A percentile compares a stretch with the other conserved stretches of the same genome.
Conservation (phyloP, 2,113 vertebrate species). For the Daboia siamensis region DNA sequence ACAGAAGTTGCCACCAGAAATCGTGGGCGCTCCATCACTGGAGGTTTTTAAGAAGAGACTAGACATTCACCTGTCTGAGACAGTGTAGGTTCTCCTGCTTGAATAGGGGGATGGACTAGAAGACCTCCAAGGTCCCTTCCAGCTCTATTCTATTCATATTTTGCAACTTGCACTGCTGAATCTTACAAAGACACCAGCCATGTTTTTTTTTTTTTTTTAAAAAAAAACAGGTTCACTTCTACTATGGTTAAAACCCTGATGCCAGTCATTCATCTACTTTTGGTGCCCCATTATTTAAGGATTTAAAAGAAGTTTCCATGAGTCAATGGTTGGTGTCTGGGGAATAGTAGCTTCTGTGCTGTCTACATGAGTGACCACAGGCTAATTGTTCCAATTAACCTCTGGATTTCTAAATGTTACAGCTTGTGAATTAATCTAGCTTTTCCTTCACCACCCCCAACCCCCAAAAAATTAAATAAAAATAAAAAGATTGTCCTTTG, state of each 20-base stretch:
- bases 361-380: background rate
- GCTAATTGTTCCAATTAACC: constrained; percentile 1
- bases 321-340: background rate
- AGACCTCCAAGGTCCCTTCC: too few species aligned
- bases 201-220: background rate
- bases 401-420: background rate
- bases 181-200: background rate
- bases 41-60: too few species aligned
- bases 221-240: background rate
- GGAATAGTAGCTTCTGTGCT: background rate
- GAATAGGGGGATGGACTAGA: too few species aligned
- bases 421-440: background rate
- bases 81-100: too few species aligned
- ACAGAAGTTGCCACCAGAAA: too few species aligned
- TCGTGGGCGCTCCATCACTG: too few species aligned
- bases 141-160: too few species aligned
- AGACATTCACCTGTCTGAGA: too few species aligned
- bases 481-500: background rate
- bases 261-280: background rate
- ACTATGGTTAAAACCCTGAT: background rate
- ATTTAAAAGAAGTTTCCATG: background rate
- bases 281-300: background rate
- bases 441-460: background rate
- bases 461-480: too few species aligned
- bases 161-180: background rate